Percentiles rank a stretch among this genome's conserved stretches.
Conservation (phyloP, 2,113 vertebrate genomes). For the Sturnus vulgaris region DNA sequence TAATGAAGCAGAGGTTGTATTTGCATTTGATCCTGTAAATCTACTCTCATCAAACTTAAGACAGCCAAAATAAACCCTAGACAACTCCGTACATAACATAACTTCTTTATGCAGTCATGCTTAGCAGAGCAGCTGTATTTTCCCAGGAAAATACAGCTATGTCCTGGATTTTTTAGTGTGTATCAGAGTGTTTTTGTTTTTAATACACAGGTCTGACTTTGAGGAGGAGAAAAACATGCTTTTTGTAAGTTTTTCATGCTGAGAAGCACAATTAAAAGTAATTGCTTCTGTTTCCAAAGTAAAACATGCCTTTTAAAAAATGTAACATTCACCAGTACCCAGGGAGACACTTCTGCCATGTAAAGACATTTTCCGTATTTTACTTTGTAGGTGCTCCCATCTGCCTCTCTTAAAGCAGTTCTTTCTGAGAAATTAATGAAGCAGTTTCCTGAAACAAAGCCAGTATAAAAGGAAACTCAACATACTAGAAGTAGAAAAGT, state of each 20-base stretch:
- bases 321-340: background rate
- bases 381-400: constrained; percentile 22
- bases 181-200: background rate
- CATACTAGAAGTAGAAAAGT: background rate
- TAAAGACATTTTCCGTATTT: background rate
- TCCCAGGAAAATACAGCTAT: background rate
- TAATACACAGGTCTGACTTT: constrained; percentile 16
- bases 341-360: background rate
- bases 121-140: background rate
- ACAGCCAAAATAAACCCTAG: constrained; percentile 5
- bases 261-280: constrained; percentile 59
- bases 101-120: background rate
- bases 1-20: background rate
- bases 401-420: background rate
- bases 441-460: background rate
- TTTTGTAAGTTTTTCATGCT: constrained; percentile 1
- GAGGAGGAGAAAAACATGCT: background rate
- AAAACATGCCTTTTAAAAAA: constrained; percentile 20
- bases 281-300: constrained; percentile 32
- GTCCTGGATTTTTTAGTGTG: constrained; percentile 3
- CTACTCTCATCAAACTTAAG: constrained; percentile 21
- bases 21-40: constrained; percentile 17
- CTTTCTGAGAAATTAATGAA: constrained; percentile 3
- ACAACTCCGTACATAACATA: background rate
- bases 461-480: background rate